Evolutionary conservation across 2,888 invertebrate genomes (phyloP).

Genomic region (Auanema freiburgensis): DNA sequence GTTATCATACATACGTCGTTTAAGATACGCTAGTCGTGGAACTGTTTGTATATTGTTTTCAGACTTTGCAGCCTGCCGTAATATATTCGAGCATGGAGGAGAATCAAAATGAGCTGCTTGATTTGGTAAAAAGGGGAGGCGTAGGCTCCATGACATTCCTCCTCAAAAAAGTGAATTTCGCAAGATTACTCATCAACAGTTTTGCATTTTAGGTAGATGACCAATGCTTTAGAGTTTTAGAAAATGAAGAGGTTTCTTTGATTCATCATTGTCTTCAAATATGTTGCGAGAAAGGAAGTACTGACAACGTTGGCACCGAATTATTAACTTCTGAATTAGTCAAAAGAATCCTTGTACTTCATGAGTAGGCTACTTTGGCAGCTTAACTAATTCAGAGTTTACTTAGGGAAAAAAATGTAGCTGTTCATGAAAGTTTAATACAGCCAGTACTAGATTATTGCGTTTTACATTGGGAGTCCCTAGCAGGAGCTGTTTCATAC

Average conservation of each 20-base stretch:
- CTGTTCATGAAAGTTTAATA: neutral
- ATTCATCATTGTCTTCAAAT: neutral
- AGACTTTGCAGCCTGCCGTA: too few relatives aligned
- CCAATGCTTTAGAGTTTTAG: neutral
- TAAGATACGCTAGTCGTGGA: too few relatives aligned
- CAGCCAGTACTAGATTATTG: neutral
- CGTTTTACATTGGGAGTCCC: constrained; percentile 32
- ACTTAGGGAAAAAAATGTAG: neutral
- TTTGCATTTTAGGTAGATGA: neutral
- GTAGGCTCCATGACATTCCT: constrained; percentile 5
- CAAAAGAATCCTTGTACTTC: too few relatives aligned
- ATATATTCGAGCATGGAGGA: too few relatives aligned
- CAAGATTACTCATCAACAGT: neutral
- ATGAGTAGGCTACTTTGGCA: too few relatives aligned
- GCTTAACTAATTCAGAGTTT: neutral
- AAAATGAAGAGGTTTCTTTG: neutral
- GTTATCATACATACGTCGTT: too few relatives aligned
- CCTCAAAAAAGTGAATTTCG: neutral
- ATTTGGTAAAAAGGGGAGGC: neutral
- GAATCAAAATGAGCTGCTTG: neutral
- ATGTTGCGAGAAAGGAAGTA: neutral
- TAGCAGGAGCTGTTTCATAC: constrained; percentile 41
- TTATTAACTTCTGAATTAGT: too few relatives aligned
- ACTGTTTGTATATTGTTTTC: too few relatives aligned
- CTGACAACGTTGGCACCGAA: too few relatives aligned